Percentiles rank a stretch among this genome's conserved stretches.
Conservation (phyloP, 2,113 vertebrate genomes). For the Daphoenositta chrysoptera region DNA sequence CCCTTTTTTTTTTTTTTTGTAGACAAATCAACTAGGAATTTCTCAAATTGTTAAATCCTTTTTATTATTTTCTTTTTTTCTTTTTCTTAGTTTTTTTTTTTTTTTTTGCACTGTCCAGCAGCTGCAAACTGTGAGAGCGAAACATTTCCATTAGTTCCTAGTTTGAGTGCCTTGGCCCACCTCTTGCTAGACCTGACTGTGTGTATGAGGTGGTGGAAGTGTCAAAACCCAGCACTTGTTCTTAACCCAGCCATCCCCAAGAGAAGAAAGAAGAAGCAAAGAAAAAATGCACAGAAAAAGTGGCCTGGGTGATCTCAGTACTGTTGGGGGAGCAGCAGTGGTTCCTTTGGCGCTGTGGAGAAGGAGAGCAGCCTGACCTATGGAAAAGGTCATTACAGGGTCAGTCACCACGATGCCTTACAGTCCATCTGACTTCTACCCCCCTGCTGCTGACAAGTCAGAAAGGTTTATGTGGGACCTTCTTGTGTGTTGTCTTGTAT, state of each 20-base stretch:
- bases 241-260: not conserved
- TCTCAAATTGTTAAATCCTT: not conserved
- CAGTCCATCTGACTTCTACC: not conserved
- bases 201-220: not conserved
- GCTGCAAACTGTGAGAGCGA: not conserved
- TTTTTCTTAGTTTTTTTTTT: too few species aligned
- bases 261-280: not conserved
- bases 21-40: accelerated
- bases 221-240: not conserved
- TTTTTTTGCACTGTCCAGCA: not conserved
- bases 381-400: not conserved
- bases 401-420: not conserved
- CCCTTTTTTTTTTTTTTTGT: not conserved
- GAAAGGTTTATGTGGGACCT: not conserved
- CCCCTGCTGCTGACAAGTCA: not conserved
- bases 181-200: not conserved
- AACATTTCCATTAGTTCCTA: not conserved
- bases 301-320: not conserved
- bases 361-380: not conserved
- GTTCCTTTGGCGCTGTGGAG: not conserved
- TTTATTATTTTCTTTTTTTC: not conserved
- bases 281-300: not conserved
- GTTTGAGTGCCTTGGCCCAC: not conserved
- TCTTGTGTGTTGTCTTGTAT: not conserved
- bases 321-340: not conserved